A percentile compares a stretch with the other conserved stretches of the same genome.
phyloP scores from a whole-genome alignment of 2,888 invertebrate species.

The Camponotus fellah region DNA sequence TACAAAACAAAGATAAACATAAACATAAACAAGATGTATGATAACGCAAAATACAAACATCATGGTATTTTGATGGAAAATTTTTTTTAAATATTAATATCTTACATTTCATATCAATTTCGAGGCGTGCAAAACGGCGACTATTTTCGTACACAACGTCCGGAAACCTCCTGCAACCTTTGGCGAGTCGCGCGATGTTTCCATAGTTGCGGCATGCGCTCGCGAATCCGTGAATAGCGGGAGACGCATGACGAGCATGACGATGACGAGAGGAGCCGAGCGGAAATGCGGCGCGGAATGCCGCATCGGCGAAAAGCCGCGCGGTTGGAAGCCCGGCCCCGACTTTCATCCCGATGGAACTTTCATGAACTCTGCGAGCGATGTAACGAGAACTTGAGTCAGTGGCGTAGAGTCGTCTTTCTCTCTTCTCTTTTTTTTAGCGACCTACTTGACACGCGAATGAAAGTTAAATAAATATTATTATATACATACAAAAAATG shows the following conservation, averaged over 20 bases:
- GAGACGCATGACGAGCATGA: constrained; percentile 56
- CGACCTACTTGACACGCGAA: not conserved
- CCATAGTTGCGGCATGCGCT: constrained; percentile 66
- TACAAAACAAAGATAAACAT: not conserved
- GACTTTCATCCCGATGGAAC: constrained; percentile 73
- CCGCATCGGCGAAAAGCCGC: constrained; percentile 59
- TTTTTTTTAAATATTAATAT: constrained; percentile 1
- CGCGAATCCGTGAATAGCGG: constrained; percentile 61
- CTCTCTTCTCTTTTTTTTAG: not conserved
- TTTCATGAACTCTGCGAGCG: constrained; percentile 72
- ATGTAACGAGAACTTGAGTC: constrained; percentile 70
- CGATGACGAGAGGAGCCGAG: constrained; percentile 60
- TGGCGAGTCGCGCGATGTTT: constrained; percentile 64
- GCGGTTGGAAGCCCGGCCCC: constrained; percentile 56
- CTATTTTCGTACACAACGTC: constrained; percentile 7
- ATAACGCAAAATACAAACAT: not conserved
- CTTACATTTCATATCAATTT: not conserved
- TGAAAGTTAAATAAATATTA: constrained; percentile 1
- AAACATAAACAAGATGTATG: not conserved
- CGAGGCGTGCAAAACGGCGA: not conserved
- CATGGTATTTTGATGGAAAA: not conserved
- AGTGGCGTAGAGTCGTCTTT: constrained; percentile 63
- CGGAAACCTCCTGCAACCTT: constrained; percentile 58
- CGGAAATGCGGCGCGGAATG: constrained; percentile 62
- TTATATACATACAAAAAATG: not conserved